Conservation (phyloP, 35 echinoderm and acorn worm species). For the Amphiura filiformis region DNA sequence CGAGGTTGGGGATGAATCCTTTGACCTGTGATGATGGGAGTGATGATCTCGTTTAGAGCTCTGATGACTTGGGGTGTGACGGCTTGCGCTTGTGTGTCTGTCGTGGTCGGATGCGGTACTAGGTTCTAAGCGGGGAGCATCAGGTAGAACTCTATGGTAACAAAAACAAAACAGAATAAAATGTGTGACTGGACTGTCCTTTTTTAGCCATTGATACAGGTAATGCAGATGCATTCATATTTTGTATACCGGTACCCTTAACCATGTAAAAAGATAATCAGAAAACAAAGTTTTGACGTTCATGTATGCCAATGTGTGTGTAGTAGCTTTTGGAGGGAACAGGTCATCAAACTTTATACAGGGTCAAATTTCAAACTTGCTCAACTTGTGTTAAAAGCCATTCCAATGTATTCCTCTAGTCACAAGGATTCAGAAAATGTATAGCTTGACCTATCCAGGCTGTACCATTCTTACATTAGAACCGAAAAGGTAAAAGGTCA, state of each 20-base stretch:
- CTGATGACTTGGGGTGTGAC: not conserved
- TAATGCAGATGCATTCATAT: too few species aligned
- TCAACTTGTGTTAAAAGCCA: not conserved
- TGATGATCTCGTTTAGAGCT: not conserved
- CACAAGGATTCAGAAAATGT: not conserved
- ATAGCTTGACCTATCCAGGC: too few species aligned
- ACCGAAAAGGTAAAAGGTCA: too few species aligned
- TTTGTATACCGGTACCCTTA: too few species aligned
- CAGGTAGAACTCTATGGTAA: constrained; percentile 40
- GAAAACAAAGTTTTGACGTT: too few species aligned
- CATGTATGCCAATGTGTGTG: too few species aligned
- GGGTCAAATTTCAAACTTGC: not conserved
- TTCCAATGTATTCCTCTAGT: not conserved
- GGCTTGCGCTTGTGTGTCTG: not conserved
- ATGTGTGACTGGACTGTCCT: not conserved
- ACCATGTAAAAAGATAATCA: too few species aligned
- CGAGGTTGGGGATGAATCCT: constrained; percentile 8
- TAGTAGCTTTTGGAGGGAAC: not conserved
- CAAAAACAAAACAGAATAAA: not conserved
- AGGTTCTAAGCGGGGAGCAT: constrained; percentile 34
- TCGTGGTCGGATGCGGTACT: not conserved
- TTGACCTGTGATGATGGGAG: not conserved
- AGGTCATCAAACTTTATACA: not conserved
- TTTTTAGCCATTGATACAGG: too few species aligned
- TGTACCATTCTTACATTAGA: too few species aligned